A percentile compares a stretch with the other conserved stretches of the same genome.
Evolutionary conservation across 2,113 vertebrate species (phyloP).

Genomic region (Raphicerus campestris): DNA sequence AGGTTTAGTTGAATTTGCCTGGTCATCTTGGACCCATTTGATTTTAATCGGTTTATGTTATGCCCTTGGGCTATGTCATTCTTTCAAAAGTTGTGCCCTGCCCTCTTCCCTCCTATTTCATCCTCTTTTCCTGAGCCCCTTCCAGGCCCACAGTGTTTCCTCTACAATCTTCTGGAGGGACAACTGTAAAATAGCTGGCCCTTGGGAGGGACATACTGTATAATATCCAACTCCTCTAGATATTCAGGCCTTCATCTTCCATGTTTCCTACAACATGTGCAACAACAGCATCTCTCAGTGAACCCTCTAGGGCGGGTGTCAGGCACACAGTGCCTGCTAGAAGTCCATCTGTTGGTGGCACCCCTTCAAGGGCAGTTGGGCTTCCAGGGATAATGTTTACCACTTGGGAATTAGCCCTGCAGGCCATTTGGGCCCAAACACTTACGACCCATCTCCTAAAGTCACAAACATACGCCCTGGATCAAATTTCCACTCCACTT

Average conservation of each 20-base stretch:
- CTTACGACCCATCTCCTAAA: not conserved
- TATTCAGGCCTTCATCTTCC: not conserved
- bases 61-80: not conserved
- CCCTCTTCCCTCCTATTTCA: too few species aligned
- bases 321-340: not conserved
- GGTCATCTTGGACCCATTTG: not conserved
- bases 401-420: not conserved
- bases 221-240: not conserved
- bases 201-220: not conserved
- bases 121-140: too few species aligned
- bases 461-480: not conserved
- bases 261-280: not conserved
- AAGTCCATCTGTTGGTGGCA: not conserved
- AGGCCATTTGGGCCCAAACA: not conserved
- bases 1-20: not conserved
- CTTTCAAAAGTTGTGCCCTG: not conserved
- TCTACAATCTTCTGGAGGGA: not conserved
- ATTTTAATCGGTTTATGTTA: not conserved
- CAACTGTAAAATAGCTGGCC: not conserved
- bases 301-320: not conserved
- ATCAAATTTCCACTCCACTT: not conserved
- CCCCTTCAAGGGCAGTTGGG: not conserved
- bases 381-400: not conserved
- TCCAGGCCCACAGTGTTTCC: not conserved
- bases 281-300: not conserved